Conservation (phyloP, 37 sponge, comb jelly and placozoan genomes). For the Axinella damicornis region DNA sequence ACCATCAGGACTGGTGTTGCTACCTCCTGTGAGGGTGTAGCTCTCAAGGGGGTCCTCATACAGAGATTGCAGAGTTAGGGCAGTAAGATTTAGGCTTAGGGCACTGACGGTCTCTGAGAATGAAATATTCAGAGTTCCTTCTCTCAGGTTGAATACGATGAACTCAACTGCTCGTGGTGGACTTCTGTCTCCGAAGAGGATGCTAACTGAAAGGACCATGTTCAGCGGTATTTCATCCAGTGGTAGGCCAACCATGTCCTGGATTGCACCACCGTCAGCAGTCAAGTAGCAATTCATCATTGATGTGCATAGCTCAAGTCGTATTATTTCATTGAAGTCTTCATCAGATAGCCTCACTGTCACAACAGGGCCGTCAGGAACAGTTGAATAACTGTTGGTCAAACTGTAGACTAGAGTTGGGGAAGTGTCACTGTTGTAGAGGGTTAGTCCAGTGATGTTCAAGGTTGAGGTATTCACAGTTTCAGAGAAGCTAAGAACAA, state of each 20-base stretch:
- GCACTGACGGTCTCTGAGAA: conserved; percentile 89
- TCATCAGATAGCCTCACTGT: conserved; percentile 59
- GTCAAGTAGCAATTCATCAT: conserved; percentile 60
- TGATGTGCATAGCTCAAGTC: conserved; percentile 51
- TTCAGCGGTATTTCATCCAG: conserved; percentile 28
- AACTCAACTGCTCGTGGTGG: conserved; percentile 62
- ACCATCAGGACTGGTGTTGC: conserved; percentile 37
- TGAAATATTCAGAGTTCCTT: conserved; percentile 56
- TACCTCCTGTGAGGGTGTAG: conserved; percentile 78
- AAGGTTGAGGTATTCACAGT: conserved; percentile 81
- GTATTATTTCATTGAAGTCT: conserved; percentile 83
- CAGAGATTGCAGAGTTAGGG: conserved; percentile 82
- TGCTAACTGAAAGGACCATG: background rate
- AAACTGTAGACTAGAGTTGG: conserved; percentile 50
- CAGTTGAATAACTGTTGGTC: conserved; percentile 21
- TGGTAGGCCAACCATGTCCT: conserved; percentile 74
- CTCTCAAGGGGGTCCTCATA: conserved; percentile 56
- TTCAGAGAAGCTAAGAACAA: conserved; percentile 75
- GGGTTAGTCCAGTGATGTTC: conserved; percentile 59
- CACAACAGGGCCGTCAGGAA: conserved; percentile 46
- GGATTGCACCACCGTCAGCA: conserved; percentile 48
- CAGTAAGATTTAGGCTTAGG: conserved; percentile 46
- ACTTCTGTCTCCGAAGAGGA: conserved; percentile 6
- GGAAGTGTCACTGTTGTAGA: conserved; percentile 19
- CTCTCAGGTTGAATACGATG: conserved; percentile 61